Evolutionary conservation across 2,888 invertebrate species (phyloP).

Genomic region (Tenthredo scrophulariae): DNA sequence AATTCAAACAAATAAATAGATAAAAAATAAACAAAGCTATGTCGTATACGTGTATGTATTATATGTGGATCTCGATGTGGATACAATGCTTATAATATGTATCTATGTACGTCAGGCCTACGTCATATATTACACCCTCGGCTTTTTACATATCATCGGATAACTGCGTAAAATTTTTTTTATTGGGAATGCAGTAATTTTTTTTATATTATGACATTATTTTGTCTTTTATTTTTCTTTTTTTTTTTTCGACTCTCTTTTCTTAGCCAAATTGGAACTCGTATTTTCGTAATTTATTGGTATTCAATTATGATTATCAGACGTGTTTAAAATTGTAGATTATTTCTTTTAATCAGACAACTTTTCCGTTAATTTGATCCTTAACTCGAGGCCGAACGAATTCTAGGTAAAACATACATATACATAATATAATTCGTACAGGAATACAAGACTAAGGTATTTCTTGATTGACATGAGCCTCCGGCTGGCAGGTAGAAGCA

Average conservation of each 20-base stretch:
- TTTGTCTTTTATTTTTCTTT: too few species aligned
- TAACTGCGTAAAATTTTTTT: not conserved
- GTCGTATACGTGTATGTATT: not conserved
- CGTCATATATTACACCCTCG: not conserved
- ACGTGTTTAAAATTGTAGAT: not conserved
- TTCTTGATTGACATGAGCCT: slow-evolving; percentile 30
- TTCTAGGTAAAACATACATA: not conserved
- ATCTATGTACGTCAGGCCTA: not conserved
- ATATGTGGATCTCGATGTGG: not conserved
- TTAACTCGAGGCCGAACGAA: not conserved
- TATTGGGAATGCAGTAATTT: not conserved
- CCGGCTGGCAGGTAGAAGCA: slow-evolving; percentile 1
- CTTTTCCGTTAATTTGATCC: not conserved
- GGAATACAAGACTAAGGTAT: slow-evolving; percentile 22
- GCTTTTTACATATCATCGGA: not conserved
- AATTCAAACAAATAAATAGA: not conserved
- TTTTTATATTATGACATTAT: too few species aligned
- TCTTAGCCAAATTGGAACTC: too few species aligned
- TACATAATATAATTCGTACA: not conserved
- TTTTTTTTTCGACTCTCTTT: too few species aligned
- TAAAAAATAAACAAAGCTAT: not conserved
- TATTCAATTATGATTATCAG: not conserved
- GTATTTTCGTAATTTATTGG: not conserved
- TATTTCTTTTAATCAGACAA: not conserved
- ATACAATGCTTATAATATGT: not conserved